These are phyloP conservation scores for Batillaria attramentaria DNA, from an alignment of 1,140 invertebrate species.

Conservation along the genomic window DNA sequence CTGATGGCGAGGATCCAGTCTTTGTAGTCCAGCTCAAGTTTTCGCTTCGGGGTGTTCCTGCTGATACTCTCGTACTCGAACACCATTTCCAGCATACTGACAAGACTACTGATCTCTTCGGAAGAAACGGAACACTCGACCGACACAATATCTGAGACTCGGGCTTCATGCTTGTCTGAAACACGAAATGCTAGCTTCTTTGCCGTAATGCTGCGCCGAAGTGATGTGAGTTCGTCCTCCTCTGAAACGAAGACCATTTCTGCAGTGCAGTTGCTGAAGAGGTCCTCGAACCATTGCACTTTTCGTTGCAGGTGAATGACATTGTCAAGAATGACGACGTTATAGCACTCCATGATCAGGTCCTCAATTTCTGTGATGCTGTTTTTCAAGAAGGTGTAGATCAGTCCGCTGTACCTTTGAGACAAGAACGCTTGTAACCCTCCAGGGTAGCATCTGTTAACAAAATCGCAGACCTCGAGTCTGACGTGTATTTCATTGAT, in stretches of 20 bases:
- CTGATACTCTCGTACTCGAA: constrained; percentile 27
- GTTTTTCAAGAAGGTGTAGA: constrained; percentile 24
- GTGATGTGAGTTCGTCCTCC: constrained; percentile 18
- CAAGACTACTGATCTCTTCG: constrained; percentile 28
- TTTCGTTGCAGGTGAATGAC: constrained; percentile 27
- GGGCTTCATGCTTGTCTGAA: too few species aligned
- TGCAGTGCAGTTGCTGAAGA: constrained; percentile 30
- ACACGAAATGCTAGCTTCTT: constrained; percentile 38
- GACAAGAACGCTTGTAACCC: constrained; percentile 22
- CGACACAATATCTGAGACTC: constrained; percentile 4
- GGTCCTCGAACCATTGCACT: constrained; percentile 31
- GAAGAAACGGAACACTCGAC: constrained; percentile 11
- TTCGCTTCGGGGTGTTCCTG: constrained; percentile 13
- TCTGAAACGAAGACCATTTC: constrained; percentile 9
- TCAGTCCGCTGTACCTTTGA: neutral
- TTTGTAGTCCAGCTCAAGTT: constrained; percentile 41
- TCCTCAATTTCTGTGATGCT: constrained; percentile 36
- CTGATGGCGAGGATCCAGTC: constrained; percentile 43
- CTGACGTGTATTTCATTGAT: constrained; percentile 38
- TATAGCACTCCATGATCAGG: constrained; percentile 38
- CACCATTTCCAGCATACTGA: constrained; percentile 10
- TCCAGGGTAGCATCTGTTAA: constrained; percentile 18
- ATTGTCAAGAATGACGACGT: constrained; percentile 18
- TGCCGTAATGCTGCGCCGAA: constrained; percentile 30
- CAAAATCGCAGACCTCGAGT: constrained; percentile 36